Percentiles rank a stretch among this genome's conserved stretches.
These are phyloP conservation scores for Hybos culiciformis DNA, from an alignment of 2,888 invertebrate genomes.

Conservation along the genomic window DNA sequence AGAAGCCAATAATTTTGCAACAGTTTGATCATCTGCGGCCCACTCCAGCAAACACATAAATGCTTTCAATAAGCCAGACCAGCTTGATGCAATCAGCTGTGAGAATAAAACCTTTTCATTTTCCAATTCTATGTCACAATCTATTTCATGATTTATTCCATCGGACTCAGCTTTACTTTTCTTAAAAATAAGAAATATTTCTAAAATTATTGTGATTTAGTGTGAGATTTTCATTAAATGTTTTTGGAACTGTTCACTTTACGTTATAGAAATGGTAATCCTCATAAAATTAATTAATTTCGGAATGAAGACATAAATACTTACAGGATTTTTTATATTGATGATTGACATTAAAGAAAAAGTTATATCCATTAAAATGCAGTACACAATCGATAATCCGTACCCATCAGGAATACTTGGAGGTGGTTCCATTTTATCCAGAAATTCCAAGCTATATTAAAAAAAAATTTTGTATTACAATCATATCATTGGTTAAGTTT, in stretches of 20 bases:
- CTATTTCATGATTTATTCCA: neutral
- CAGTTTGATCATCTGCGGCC: slow-evolving; percentile 84
- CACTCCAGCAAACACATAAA: slow-evolving; percentile 86
- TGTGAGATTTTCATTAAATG: too few species aligned
- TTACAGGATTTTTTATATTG: slow-evolving; percentile 8
- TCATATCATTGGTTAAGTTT: neutral
- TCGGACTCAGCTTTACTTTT: neutral
- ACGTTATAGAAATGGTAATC: too few species aligned
- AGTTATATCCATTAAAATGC: slow-evolving; percentile 36
- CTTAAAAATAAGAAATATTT: neutral
- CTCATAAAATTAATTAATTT: too few species aligned
- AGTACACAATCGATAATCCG: slow-evolving; percentile 90
- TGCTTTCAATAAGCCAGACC: slow-evolving; percentile 88
- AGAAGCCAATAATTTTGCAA: slow-evolving; percentile 82
- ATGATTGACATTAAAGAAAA: slow-evolving; percentile 6
- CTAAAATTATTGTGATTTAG: too few species aligned
- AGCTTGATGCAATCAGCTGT: slow-evolving; percentile 82
- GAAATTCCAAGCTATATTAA: slow-evolving; percentile 71
- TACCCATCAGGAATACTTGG: slow-evolving; percentile 93
- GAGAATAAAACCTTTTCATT: slow-evolving; percentile 37
- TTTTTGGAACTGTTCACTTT: too few species aligned
- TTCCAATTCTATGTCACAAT: neutral
- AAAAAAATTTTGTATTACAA: neutral
- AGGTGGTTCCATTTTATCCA: slow-evolving; percentile 91
- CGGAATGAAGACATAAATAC: too few species aligned